Conservation (phyloP, 1,140 invertebrate genomes). For the Amyelois transitella region DNA sequence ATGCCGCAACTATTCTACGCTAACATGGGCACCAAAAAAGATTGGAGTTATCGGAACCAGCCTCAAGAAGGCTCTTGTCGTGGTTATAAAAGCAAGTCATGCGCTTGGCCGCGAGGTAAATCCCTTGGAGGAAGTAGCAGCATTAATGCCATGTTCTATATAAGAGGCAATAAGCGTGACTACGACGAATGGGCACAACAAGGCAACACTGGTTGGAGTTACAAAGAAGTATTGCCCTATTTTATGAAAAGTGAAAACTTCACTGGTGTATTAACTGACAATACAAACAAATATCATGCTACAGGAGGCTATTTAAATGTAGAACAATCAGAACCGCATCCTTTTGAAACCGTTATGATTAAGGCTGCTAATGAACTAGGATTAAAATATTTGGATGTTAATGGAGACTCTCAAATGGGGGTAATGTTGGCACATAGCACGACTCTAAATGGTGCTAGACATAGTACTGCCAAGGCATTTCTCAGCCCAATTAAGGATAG, state of each 20-base stretch:
- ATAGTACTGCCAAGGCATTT: conserved; percentile 71
- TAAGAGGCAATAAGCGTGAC: conserved; percentile 78
- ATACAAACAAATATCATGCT: conserved; percentile 76
- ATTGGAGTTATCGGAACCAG: conserved; percentile 75
- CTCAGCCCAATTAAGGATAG: conserved; percentile 71
- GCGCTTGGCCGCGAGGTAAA: conserved; percentile 75
- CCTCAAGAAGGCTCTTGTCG: conserved; percentile 62
- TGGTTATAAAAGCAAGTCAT: conserved; percentile 43
- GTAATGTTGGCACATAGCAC: conserved; percentile 50
- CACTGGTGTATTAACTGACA: conserved; percentile 73
- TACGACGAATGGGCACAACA: conserved; percentile 78
- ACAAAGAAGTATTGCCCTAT: conserved; percentile 60
- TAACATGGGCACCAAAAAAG: conserved; percentile 34
- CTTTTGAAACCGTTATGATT: conserved; percentile 80
- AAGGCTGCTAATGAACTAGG: conserved; percentile 83
- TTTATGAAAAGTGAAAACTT: conserved; percentile 75
- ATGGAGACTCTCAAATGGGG: conserved; percentile 66
- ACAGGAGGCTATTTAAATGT: conserved; percentile 85
- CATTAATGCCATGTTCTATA: conserved; percentile 81
- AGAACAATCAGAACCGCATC: conserved; percentile 80
- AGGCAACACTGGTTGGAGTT: conserved; percentile 66
- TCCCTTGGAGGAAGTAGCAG: conserved; percentile 78
- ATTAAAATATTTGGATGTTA: conserved; percentile 76
- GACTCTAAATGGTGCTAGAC: conserved; percentile 67
- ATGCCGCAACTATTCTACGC: conserved; percentile 8